Evolutionary conservation across 2,888 invertebrate genomes (phyloP).

Genomic region (Ptilodon capucinus): DNA sequence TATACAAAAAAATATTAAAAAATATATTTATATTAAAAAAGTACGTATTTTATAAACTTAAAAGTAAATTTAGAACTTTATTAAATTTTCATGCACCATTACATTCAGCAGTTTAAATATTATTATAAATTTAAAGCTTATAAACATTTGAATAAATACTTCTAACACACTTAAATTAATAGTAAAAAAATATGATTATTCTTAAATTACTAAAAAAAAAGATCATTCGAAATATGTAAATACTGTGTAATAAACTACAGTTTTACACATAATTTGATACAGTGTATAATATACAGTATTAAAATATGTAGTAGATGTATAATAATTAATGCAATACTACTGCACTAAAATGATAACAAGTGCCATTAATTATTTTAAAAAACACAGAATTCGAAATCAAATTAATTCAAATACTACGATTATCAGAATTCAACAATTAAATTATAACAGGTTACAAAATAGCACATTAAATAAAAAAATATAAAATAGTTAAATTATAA

Average conservation of each 20-base stretch:
- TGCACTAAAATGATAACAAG: too few relatives aligned
- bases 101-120: constrained; percentile 59
- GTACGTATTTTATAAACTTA: constrained; percentile 12
- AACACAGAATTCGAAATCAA: too few relatives aligned
- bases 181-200: constrained; percentile 22
- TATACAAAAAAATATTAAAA: constrained; percentile 27
- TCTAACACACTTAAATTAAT: constrained; percentile 30
- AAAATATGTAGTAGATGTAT: too few relatives aligned
- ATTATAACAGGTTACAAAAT: too few relatives aligned
- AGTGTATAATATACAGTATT: not conserved
- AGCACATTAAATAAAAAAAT: too few relatives aligned
- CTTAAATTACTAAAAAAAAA: constrained; percentile 33
- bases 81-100: constrained; percentile 55
- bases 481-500: too few relatives aligned
- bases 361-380: too few relatives aligned
- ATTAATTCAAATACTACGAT: too few relatives aligned
- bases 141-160: constrained; percentile 23
- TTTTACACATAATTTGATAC: not conserved
- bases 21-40: constrained; percentile 13
- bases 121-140: constrained; percentile 44
- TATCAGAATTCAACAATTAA: too few relatives aligned
- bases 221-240: constrained; percentile 50
- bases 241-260: not conserved
- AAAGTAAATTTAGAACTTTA: constrained; percentile 21
- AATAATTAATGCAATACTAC: too few relatives aligned